These are phyloP conservation scores for Cantharis rufa DNA, from an alignment of 2,888 invertebrate genomes.

Conservation along the genomic window DNA sequence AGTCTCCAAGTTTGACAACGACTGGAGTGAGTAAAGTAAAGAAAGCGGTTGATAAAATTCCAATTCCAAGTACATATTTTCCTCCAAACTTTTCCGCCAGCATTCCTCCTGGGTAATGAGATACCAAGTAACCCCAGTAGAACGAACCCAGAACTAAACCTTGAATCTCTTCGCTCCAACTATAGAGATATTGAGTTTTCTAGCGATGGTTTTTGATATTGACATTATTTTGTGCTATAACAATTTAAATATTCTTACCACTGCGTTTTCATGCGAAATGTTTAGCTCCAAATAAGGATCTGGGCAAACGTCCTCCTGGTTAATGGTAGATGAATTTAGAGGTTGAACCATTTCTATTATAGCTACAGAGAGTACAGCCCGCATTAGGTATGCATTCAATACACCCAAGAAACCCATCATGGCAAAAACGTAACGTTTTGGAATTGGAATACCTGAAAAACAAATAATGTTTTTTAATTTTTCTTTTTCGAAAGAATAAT, in stretches of 20 bases:
- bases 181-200: slow-evolving; percentile 40
- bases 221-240: too few relatives aligned
- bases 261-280: neutral
- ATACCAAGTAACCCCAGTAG: slow-evolving; percentile 81
- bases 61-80: slow-evolving; percentile 76
- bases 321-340: slow-evolving; percentile 45
- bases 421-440: slow-evolving; percentile 63
- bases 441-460: slow-evolving; percentile 14
- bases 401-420: slow-evolving; percentile 50
- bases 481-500: too few relatives aligned
- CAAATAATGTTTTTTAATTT: too few relatives aligned
- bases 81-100: slow-evolving; percentile 78
- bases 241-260: neutral
- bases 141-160: slow-evolving; percentile 78
- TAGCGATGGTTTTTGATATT: neutral
- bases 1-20: slow-evolving; percentile 66
- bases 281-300: neutral
- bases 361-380: slow-evolving; percentile 50
- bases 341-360: slow-evolving; percentile 34
- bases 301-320: neutral
- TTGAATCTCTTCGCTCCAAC: slow-evolving; percentile 71
- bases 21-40: slow-evolving; percentile 77
- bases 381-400: slow-evolving; percentile 48
- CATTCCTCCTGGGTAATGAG: slow-evolving; percentile 78
- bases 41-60: slow-evolving; percentile 75